A percentile compares a stretch with the other conserved stretches of the same genome.
Conservation (phyloP, 2,888 invertebrate genomes). For the Lathronympha strigana region DNA sequence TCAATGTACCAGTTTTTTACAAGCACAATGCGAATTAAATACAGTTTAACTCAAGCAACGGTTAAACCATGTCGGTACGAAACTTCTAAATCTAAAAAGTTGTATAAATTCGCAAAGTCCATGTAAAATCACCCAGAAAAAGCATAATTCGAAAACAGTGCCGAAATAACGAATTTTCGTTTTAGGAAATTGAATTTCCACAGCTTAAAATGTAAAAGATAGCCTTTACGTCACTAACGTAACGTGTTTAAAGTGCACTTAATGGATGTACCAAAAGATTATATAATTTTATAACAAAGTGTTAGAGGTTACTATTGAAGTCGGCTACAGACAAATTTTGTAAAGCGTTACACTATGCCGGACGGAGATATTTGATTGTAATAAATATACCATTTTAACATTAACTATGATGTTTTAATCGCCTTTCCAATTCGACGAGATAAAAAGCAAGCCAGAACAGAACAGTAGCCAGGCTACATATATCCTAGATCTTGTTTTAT, state of each 20-base stretch:
- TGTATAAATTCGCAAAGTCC: constrained; percentile 3
- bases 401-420: constrained; percentile 64
- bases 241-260: constrained; percentile 81
- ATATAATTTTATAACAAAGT: constrained; percentile 83
- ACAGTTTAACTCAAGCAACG: not conserved
- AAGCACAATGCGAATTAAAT: not conserved
- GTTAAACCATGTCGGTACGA: not conserved
- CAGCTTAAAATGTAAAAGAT: constrained; percentile 58
- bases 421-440: not conserved
- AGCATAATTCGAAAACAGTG: constrained; percentile 36
- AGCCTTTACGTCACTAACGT: constrained; percentile 71
- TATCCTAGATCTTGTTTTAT: too few species aligned
- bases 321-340: constrained; percentile 78
- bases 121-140: constrained; percentile 22
- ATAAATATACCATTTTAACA: constrained; percentile 84
- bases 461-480: too few species aligned
- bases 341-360: constrained; percentile 72
- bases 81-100: not conserved
- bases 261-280: constrained; percentile 83
- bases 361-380: constrained; percentile 80
- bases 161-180: constrained; percentile 40
- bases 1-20: constrained; percentile 30
- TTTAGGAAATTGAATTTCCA: constrained; percentile 77
- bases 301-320: constrained; percentile 72
- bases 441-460: too few species aligned